phyloP scores from a whole-genome alignment of 2,113 vertebrate genomes.

The Seriola dumerili region DNA sequence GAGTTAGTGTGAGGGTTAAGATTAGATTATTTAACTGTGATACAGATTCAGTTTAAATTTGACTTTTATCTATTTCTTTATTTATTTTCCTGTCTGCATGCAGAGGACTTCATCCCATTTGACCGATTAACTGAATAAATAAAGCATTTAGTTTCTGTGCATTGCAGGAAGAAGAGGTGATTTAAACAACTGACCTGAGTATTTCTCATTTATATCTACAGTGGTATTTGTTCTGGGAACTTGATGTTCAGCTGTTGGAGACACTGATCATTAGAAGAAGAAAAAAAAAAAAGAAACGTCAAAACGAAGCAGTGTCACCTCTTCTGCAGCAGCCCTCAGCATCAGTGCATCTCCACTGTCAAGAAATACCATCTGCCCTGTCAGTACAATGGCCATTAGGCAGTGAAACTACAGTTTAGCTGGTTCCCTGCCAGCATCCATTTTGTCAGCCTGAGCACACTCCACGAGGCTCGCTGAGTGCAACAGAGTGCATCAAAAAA shows the following conservation, averaged over 20 bases:
- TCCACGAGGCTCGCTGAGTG: conserved; percentile 60
- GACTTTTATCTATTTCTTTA: background rate
- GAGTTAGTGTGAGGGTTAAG: background rate
- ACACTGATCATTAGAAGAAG: conserved; percentile 19
- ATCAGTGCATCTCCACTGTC: conserved; percentile 48
- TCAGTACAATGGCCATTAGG: conserved; percentile 72
- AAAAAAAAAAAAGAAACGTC: background rate
- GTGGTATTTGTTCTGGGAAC: background rate
- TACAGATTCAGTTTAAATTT: background rate
- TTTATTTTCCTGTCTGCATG: background rate
- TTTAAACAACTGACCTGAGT: background rate
- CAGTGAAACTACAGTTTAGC: conserved; percentile 69
- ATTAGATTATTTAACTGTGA: background rate
- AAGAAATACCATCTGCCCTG: conserved; percentile 69
- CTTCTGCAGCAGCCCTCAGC: conserved; percentile 33
- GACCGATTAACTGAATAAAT: conserved; percentile 11
- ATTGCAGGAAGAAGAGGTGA: background rate
- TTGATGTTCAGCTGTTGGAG: conserved; percentile 3
- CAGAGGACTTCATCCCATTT: background rate
- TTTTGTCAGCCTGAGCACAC: conserved; percentile 77
- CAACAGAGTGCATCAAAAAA: conserved; percentile 77
- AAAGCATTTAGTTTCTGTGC: background rate
- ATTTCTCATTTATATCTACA: background rate
- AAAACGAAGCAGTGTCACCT: conserved; percentile 41
- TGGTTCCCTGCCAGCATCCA: conserved; percentile 76